Evolutionary conservation across 2,888 invertebrate species (phyloP).

Genomic region (Amiota minor): DNA sequence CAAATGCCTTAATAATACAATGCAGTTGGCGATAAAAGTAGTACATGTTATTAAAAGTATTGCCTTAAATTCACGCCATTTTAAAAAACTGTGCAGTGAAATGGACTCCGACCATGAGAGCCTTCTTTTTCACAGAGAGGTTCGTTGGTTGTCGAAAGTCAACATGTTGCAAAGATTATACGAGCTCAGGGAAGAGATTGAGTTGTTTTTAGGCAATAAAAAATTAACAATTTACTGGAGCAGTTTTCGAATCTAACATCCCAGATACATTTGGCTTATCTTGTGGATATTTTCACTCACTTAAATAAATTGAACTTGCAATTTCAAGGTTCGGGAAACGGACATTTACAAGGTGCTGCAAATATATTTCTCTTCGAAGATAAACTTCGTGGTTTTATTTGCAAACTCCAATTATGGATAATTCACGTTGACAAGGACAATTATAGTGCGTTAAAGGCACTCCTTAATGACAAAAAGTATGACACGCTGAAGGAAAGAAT

Average conservation of each 20-base stretch:
- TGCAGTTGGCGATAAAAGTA: background rate
- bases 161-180: background rate
- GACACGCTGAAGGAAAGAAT: no score
- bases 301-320: background rate
- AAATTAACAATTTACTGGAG: no score
- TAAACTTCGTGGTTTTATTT: no score
- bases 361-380: no score
- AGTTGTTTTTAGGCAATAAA: background rate
- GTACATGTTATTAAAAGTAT: background rate
- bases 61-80: background rate
- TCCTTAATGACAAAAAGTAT: no score
- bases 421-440: no score
- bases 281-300: background rate
- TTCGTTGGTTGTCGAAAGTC: background rate
- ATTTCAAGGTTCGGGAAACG: background rate
- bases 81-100: background rate
- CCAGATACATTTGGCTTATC: background rate
- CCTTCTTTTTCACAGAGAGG: background rate
- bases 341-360: no score
- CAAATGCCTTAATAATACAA: background rate
- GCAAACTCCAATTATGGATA: no score
- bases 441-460: no score
- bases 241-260: no score
- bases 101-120: background rate
- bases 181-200: background rate